Evolutionary conservation across 1,140 invertebrate species (phyloP).

Genomic region (Panonychus citri): DNA sequence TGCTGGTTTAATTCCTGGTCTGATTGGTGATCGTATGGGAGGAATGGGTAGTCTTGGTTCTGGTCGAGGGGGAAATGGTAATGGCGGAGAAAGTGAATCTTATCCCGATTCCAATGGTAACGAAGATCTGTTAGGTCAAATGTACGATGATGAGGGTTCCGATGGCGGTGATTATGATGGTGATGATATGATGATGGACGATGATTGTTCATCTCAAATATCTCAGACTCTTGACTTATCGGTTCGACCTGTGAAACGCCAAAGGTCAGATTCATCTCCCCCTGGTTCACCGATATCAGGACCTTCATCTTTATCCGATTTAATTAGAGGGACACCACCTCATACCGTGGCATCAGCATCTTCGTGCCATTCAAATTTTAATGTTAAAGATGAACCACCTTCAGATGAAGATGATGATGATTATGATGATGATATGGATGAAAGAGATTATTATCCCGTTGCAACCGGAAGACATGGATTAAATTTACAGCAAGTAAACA

Average conservation of each 20-base stretch:
- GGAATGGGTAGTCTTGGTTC: neutral
- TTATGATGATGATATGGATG: neutral
- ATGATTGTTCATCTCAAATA: slow-evolving; percentile 6
- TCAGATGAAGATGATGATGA: neutral
- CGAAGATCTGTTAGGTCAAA: slow-evolving; percentile 1
- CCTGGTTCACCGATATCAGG: neutral
- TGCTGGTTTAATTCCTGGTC: too few species aligned
- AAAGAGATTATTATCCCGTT: neutral
- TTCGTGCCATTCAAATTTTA: neutral
- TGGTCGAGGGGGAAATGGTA: neutral
- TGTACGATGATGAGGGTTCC: slow-evolving; percentile 4
- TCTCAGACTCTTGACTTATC: slow-evolving; percentile 16
- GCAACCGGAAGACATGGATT: neutral
- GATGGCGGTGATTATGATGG: slow-evolving; percentile 8
- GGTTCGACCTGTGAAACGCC: slow-evolving; percentile 6
- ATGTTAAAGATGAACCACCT: neutral
- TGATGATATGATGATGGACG: slow-evolving; percentile 10
- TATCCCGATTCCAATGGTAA: neutral
- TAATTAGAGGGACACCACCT: too few species aligned
- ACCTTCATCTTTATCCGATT: too few species aligned
- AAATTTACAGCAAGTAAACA: neutral
- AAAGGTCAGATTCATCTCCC: neutral
- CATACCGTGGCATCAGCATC: neutral
- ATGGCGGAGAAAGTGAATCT: neutral
- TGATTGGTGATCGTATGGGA: too few species aligned